phyloP scores from a whole-genome alignment of 2,888 invertebrate species.

The Sepioteuthis lessoniana region DNA sequence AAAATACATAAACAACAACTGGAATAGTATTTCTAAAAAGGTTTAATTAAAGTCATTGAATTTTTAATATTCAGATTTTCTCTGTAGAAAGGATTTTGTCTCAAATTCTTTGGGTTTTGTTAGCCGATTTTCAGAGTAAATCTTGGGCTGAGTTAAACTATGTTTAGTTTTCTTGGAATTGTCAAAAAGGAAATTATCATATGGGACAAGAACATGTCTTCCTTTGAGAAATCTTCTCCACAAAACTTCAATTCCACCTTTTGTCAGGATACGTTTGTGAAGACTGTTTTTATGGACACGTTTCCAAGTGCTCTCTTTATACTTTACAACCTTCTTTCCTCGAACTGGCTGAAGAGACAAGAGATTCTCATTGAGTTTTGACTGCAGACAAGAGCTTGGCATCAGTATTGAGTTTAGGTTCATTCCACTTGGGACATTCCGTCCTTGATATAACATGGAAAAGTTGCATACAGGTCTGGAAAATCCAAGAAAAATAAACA shows the following conservation, averaged over 20 bases:
- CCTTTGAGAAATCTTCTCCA: slow-evolving; percentile 64
- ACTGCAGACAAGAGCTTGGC: background rate
- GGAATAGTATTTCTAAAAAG: background rate
- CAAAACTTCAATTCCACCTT: slow-evolving; percentile 59
- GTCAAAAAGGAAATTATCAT: slow-evolving; percentile 59
- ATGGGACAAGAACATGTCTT: slow-evolving; percentile 56
- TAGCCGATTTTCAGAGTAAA: background rate
- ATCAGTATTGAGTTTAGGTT: background rate
- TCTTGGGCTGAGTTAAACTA: background rate
- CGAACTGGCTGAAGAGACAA: background rate
- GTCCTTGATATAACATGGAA: background rate
- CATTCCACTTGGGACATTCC: background rate
- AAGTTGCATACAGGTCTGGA: background rate
- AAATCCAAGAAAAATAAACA: background rate
- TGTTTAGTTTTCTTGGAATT: slow-evolving; percentile 24
- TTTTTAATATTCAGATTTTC: slow-evolving; percentile 34
- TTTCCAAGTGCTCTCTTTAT: slow-evolving; percentile 62
- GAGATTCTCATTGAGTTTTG: background rate
- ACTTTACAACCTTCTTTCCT: slow-evolving; percentile 49
- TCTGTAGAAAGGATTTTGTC: background rate
- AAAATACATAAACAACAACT: background rate
- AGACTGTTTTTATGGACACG: slow-evolving; percentile 66
- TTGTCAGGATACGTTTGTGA: slow-evolving; percentile 58
- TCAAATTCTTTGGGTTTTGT: background rate
- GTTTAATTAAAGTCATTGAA: background rate